Percentiles rank a stretch among this genome's conserved stretches.
Evolutionary conservation across 2,113 vertebrate genomes (phyloP).

Genomic region (Rhombomys opimus): DNA sequence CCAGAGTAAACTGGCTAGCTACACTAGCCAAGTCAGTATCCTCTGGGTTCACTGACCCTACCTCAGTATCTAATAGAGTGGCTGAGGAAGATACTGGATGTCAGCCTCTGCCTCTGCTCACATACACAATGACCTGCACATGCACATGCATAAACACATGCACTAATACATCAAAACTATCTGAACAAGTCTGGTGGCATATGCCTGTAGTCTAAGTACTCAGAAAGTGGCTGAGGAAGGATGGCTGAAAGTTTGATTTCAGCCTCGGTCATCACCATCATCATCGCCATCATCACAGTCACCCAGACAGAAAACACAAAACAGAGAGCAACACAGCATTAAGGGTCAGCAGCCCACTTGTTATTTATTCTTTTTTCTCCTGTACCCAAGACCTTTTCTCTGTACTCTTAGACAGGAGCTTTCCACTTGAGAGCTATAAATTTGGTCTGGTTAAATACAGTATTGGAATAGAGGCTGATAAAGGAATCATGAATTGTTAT

Average conservation of each 20-base stretch:
- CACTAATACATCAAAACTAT: neutral
- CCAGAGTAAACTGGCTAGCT: neutral
- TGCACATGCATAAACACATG: neutral
- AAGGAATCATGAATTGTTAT: slow-evolving; percentile 5
- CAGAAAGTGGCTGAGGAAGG: neutral
- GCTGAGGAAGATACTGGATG: neutral
- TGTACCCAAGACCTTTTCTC: slow-evolving; percentile 8
- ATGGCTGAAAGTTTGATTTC: no score
- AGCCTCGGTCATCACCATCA: neutral
- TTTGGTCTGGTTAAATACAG: slow-evolving; percentile 12
- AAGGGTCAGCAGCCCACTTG: neutral
- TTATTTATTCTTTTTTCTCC: neutral
- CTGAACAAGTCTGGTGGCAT: neutral
- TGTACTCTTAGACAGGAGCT: slow-evolving; percentile 11
- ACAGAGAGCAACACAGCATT: neutral
- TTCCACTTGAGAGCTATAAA: neutral
- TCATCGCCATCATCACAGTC: neutral
- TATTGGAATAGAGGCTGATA: neutral
- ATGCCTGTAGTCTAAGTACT: neutral
- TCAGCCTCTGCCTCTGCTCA: neutral
- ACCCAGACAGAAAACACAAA: neutral
- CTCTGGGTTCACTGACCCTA: neutral
- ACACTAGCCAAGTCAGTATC: neutral
- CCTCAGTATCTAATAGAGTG: neutral
- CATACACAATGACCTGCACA: neutral